Evolutionary conservation across 2,888 invertebrate species (phyloP), one percentile per base, ranked within the genome.

Genomic region (Rhogogaster chlorosoma): DNA sequence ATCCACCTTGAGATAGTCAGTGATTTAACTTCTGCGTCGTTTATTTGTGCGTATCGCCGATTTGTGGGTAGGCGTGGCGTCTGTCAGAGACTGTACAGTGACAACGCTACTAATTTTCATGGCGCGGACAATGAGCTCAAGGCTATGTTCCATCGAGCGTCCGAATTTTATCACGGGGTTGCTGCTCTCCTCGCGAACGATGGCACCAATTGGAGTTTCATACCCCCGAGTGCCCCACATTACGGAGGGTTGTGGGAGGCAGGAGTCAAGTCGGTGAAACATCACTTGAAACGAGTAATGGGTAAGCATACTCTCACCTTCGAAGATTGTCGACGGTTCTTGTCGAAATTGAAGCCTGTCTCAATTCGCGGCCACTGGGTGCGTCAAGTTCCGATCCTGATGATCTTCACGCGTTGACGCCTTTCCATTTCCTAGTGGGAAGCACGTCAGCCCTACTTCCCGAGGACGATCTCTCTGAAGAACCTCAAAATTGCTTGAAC

Each of bases 401-500:
- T 53, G 83, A 86, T 67, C 70, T 86, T 5, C 36, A 36, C 26
- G 53, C 85, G 9, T 85, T 89, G 7, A 87, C 88, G 15, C 89
- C 89, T 0, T 87, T 86, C 2, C 88, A 90, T 85, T 90, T 90
- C 71, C 83, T 89, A n/a, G 86, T 88, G 29, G 88, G 89, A 10
- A 82, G 84, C 26, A 64, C 88, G 18, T 22, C 88, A 7, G 49
- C 45, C 75, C 15, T 49, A 15, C 22, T 75, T 15, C 75, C 75
- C 0, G 45, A 75, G 26, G 75, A 10, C 6, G 75, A 75, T 2
- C 75, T 45, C 22, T 26, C 42, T 26, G 42, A n/a, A 6, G 49
- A 2, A 15, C 49, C 75, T 45, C 12, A 22, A 12, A 75, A 75
- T 45, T 45, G 75, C 15, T 49, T 75, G 1, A 75, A 2, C 4